Conservation (phyloP, 1,140 invertebrate genomes). For the Anastatus disparis region DNA sequence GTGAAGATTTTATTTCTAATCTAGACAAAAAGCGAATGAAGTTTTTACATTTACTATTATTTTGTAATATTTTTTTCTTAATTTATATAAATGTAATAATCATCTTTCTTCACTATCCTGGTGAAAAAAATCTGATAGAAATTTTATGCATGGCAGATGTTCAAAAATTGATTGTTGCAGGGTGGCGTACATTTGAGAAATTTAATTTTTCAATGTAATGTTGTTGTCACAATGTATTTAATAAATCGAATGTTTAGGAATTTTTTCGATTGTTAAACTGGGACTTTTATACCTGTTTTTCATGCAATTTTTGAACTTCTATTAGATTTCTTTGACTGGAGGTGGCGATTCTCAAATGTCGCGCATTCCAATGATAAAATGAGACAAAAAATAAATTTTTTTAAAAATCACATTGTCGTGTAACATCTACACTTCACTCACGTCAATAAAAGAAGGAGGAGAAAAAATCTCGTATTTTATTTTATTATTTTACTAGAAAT, state of each 20-base stretch:
- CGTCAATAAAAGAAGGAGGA: constrained; percentile 57
- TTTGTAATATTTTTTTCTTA: constrained; percentile 38
- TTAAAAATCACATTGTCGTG: constrained; percentile 46
- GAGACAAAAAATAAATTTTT: constrained; percentile 38
- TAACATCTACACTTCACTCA: constrained; percentile 54
- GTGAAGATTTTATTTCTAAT: constrained; percentile 38
- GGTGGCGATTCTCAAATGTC: constrained; percentile 43
- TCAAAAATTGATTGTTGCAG: background rate
- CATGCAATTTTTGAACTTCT: background rate
- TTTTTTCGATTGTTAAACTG: constrained; percentile 1
- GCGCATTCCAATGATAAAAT: constrained; percentile 56
- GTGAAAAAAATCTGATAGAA: constrained; percentile 14
- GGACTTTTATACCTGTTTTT: background rate
- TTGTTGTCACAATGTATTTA: background rate
- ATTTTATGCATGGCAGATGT: background rate
- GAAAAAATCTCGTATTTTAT: constrained; percentile 37
- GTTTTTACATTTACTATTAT: constrained; percentile 28
- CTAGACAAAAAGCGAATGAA: constrained; percentile 28
- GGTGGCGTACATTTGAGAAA: background rate
- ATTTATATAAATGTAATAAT: constrained; percentile 27
- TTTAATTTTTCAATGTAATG: background rate
- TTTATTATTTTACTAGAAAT: background rate
- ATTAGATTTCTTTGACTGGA: constrained; percentile 12
- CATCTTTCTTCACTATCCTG: constrained; percentile 11
- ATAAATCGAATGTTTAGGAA: background rate